Evolutionary conservation across 2,888 invertebrate genomes (phyloP).

Genomic region (Agapetus fuscipes): DNA sequence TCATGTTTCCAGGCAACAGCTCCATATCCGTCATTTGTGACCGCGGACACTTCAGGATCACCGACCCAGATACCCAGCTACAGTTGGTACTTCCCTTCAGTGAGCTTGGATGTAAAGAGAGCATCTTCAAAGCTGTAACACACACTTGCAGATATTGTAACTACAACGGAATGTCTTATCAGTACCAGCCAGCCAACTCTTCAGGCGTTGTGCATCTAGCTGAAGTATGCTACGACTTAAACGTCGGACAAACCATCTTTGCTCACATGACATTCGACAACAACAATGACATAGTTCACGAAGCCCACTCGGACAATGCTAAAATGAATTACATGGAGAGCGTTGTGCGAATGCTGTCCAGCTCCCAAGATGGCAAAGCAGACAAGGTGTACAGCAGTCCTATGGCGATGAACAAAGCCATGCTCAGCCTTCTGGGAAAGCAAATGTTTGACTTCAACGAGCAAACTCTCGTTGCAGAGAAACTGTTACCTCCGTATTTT

Average conservation of each 20-base stretch:
- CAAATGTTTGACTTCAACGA: conserved; percentile 31
- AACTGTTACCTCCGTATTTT: conserved; percentile 30
- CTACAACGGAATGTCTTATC: conserved; percentile 37
- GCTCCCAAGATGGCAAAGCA: conserved; percentile 30
- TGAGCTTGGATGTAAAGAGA: conserved; percentile 40
- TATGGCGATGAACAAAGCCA: conserved; percentile 29
- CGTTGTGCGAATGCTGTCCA: conserved; percentile 42
- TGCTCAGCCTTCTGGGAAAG: conserved; percentile 32
- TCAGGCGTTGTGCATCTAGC: conserved; percentile 30
- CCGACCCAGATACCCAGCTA: conserved; percentile 23
- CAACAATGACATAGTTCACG: conserved; percentile 24
- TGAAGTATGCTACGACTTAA: conserved; percentile 34
- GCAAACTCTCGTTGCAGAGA: conserved; percentile 30
- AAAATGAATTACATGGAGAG: conserved; percentile 38
- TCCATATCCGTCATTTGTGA: conserved; percentile 29
- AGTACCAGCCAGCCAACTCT: conserved; percentile 23
- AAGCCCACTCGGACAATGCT: conserved; percentile 28
- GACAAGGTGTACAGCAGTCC: conserved; percentile 36
- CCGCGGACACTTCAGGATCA: conserved; percentile 30
- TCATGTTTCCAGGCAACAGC: conserved; percentile 29
- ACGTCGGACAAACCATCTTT: conserved; percentile 28
- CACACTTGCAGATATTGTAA: conserved; percentile 34
- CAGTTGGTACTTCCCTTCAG: conserved; percentile 28
- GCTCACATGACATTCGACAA: conserved; percentile 26
- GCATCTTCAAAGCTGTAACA: conserved; percentile 36